phyloP scores from a whole-genome alignment of 2,797 vertebrate species.

The Tragelaphus oryx region DNA sequence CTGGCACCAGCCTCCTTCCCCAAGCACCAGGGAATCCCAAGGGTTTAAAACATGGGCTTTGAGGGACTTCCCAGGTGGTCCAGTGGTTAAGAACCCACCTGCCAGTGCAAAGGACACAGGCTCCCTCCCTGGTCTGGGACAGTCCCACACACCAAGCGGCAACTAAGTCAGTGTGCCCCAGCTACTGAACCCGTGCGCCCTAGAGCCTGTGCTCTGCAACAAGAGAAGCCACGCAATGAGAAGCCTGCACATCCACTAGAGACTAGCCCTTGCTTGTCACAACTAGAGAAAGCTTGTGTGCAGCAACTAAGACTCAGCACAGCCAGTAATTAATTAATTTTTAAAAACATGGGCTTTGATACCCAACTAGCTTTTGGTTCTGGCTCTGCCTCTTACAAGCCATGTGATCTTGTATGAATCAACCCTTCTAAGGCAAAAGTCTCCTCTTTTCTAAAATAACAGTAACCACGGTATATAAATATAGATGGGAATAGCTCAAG shows the following conservation, averaged over 20 bases:
- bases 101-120: not conserved
- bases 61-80: not conserved
- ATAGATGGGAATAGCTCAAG: not conserved
- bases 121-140: not conserved
- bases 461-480: not conserved
- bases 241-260: not conserved
- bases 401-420: not conserved
- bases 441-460: not conserved
- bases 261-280: not conserved
- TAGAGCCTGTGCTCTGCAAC: not conserved
- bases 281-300: not conserved
- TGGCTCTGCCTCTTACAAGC: not conserved
- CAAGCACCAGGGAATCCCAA: not conserved
- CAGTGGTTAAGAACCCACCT: not conserved
- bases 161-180: not conserved
- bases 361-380: not conserved
- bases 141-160: not conserved
- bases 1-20: not conserved
- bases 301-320: not conserved
- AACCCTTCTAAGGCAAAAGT: not conserved
- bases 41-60: not conserved
- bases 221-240: not conserved
- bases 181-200: not conserved
- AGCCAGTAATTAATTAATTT: not conserved
- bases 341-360: not conserved